These are phyloP conservation scores for Phenacoccus solenopsis DNA, from an alignment of 1,140 invertebrate species.

Conservation along the genomic window DNA sequence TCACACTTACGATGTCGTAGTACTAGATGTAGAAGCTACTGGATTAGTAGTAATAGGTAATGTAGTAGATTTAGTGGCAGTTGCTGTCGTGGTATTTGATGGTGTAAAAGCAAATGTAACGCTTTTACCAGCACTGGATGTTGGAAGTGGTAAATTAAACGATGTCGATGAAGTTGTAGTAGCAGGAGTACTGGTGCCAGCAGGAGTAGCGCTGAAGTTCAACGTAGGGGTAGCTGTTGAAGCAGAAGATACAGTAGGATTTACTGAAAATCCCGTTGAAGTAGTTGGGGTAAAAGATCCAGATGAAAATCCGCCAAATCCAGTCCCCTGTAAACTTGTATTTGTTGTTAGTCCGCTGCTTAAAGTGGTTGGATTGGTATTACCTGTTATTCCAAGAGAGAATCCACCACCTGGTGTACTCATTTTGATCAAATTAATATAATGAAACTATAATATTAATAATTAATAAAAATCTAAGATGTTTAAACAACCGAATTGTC, in stretches of 20 bases:
- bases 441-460: not conserved
- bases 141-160: not conserved
- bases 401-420: not conserved
- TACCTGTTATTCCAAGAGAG: not conserved
- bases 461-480: too few relatives aligned
- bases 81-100: not conserved
- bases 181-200: not conserved
- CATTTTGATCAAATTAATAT: not conserved
- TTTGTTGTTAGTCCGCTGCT: not conserved
- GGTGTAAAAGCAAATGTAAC: not conserved
- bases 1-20: not conserved
- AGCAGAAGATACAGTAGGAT: not conserved
- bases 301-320: not conserved
- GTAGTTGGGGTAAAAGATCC: not conserved
- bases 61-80: not conserved
- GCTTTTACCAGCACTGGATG: not conserved
- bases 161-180: not conserved
- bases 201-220: not conserved
- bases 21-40: not conserved
- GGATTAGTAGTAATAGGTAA: not conserved
- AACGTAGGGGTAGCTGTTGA: not conserved
- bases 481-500: too few relatives aligned
- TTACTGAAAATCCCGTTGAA: not conserved
- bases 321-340: not conserved
- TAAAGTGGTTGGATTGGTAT: not conserved